Conservation (phyloP, 2,888 invertebrate genomes). For the Folsomia candida region DNA sequence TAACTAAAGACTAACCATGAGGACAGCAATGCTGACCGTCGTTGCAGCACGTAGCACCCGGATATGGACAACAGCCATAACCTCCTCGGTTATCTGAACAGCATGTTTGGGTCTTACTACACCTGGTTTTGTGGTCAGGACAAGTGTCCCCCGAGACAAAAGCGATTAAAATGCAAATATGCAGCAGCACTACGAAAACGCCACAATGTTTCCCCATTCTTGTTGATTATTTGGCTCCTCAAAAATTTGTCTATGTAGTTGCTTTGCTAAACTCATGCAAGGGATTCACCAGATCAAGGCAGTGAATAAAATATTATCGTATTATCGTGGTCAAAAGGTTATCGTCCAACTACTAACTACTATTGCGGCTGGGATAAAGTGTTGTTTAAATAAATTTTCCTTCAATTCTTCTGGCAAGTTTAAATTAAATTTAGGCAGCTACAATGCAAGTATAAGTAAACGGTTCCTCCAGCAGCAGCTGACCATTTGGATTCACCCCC, state of each 20-base stretch:
- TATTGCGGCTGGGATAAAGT: no score
- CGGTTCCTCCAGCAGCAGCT: background rate
- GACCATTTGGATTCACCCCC: background rate
- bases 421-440: no score
- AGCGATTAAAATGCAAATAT: background rate
- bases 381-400: background rate
- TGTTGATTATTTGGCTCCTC: no score
- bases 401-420: background rate
- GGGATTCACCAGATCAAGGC: no score
- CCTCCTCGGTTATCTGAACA: conserved; percentile 27
- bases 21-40: conserved; percentile 43
- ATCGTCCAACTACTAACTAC: no score
- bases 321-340: no score
- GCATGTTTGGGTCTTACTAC: conserved; percentile 35
- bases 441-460: no score
- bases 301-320: no score
- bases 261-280: no score
- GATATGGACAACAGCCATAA: conserved; percentile 41
- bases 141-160: conserved; percentile 11
- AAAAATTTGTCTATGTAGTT: no score
- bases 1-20: conserved; percentile 18
- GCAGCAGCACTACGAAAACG: background rate
- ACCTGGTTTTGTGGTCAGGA: conserved; percentile 34
- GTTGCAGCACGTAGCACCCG: conserved; percentile 35
- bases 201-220: no score